A percentile compares a stretch with the other conserved stretches of the same genome.
Evolutionary conservation across 2,888 invertebrate genomes (phyloP).

Genomic region (Nymphalis urticae): DNA sequence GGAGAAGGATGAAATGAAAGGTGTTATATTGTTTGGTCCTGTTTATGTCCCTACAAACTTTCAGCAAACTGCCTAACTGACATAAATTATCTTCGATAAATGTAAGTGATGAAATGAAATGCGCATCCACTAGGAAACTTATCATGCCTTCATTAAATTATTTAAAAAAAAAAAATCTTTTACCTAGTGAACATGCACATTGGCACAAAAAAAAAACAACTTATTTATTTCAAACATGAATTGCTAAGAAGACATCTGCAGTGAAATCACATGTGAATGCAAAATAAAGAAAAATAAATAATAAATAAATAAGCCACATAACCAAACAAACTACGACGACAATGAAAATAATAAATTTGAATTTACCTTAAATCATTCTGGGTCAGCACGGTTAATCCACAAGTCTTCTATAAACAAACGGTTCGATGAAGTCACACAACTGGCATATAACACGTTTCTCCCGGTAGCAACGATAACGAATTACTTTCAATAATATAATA

Average conservation of each 20-base stretch:
- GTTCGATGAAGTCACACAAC: conserved; percentile 46
- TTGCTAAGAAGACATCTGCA: conserved; percentile 74
- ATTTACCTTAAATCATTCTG: conserved; percentile 62
- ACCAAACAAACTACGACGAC: conserved; percentile 69
- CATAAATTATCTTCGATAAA: not conserved
- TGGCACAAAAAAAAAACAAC: conserved; percentile 30
- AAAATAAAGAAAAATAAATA: conserved; percentile 73
- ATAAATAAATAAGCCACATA: conserved; percentile 80
- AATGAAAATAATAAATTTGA: conserved; percentile 54
- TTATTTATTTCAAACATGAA: conserved; percentile 61
- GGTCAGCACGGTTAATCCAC: conserved; percentile 46
- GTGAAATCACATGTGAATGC: conserved; percentile 83
- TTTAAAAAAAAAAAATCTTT: conserved; percentile 18
- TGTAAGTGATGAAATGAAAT: conserved; percentile 64
- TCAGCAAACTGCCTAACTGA: not conserved
- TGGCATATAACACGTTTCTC: conserved; percentile 41
- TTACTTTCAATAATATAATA: conserved; percentile 41
- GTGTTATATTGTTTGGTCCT: conserved; percentile 10
- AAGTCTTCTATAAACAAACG: conserved; percentile 57
- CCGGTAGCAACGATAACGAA: conserved; percentile 35
- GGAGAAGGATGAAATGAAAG: conserved; percentile 7
- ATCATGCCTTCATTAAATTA: conserved; percentile 51
- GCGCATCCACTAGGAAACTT: conserved; percentile 66
- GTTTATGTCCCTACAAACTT: conserved; percentile 9
- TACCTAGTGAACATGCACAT: conserved; percentile 57